These are phyloP conservation scores for Nematopogon swammerdamellus DNA, from an alignment of 2,888 invertebrate genomes.

Conservation along the genomic window DNA sequence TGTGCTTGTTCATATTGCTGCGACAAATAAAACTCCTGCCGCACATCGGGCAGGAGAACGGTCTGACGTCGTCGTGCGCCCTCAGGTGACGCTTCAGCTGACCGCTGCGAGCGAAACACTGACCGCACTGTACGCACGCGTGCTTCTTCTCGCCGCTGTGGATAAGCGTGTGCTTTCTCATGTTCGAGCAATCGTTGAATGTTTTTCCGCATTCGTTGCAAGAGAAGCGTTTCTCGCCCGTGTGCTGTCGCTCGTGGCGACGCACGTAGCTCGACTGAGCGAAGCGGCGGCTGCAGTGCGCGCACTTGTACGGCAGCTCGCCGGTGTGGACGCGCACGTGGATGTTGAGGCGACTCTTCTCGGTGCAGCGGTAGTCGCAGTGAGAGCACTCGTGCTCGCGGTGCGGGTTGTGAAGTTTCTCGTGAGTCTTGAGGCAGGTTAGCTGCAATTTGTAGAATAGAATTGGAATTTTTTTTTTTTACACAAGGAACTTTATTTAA, in stretches of 20 bases:
- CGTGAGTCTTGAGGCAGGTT: too few relatives aligned
- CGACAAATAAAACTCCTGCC: too few relatives aligned
- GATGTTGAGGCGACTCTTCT: too few relatives aligned
- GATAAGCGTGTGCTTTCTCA: not conserved
- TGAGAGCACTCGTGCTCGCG: too few relatives aligned
- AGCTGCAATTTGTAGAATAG: too few relatives aligned
- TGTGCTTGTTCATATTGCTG: too few relatives aligned
- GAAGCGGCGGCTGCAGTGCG: constrained; percentile 33
- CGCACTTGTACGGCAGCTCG: constrained; percentile 39
- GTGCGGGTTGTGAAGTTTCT: too few relatives aligned
- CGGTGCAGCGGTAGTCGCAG: too few relatives aligned
- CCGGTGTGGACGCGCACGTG: constrained; percentile 44
- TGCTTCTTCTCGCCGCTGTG: not conserved
- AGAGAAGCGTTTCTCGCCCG: too few relatives aligned
- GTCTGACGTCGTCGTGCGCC: not conserved
- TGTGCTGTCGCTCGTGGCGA: too few relatives aligned
- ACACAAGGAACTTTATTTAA: too few relatives aligned
- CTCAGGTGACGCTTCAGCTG: not conserved
- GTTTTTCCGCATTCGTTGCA: not conserved
- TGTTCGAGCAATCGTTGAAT: not conserved
- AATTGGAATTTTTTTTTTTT: too few relatives aligned
- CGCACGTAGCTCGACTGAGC: constrained; percentile 6
- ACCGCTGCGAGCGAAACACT: not conserved
- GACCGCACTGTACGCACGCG: not conserved
- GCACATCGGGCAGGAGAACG: not conserved